Evolutionary conservation across 2,113 vertebrate genomes (phyloP).

Genomic region (Python bivittatus): DNA sequence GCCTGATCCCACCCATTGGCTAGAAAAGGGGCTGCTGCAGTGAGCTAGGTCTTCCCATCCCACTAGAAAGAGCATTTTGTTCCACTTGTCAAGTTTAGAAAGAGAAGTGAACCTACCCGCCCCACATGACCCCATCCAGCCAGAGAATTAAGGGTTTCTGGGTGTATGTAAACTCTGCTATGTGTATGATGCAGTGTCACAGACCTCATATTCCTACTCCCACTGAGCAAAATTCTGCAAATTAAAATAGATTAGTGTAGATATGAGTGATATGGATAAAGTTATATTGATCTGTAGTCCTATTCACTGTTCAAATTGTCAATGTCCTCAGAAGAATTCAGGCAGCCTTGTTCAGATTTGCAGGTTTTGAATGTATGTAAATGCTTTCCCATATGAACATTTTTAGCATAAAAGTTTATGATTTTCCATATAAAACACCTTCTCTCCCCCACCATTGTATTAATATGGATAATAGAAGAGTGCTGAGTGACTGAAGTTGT

Average conservation of each 20-base stretch:
- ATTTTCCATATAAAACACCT: neutral
- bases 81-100: neutral
- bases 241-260: neutral
- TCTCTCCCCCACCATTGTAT: neutral
- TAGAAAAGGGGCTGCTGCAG: neutral
- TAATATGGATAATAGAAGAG: accelerated
- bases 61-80: neutral
- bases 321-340: neutral
- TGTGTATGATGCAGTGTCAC: neutral
- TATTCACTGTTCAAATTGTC: neutral
- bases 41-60: neutral
- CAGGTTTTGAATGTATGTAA: neutral
- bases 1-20: neutral
- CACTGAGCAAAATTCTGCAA: neutral
- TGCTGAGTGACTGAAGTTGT: neutral
- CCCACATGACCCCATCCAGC: neutral
- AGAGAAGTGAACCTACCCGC: neutral
- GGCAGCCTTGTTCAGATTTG: neutral
- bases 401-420: neutral
- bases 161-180: too few relatives aligned
- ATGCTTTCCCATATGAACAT: neutral
- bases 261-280: neutral
- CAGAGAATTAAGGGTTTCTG: neutral
- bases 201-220: neutral
- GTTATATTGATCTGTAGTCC: neutral